Evolutionary conservation across 2,888 invertebrate genomes (phyloP), one percentile per base, ranked within the genome.

Genomic region (Cephus pygmeus): DNA sequence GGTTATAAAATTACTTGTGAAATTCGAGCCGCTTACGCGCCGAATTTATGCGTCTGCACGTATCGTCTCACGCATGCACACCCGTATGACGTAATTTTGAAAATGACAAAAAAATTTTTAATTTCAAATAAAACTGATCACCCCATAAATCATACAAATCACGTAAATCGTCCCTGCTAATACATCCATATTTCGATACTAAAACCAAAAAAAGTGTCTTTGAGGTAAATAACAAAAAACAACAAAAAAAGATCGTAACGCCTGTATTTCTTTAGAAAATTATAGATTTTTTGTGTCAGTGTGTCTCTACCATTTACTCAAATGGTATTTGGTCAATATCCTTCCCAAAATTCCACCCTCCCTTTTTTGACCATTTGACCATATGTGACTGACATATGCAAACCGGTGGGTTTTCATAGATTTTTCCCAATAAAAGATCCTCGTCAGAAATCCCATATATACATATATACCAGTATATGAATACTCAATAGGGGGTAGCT

Each of bases 301-400:
- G 40, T 40, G 15, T 40, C 40, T 6, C 1, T 40, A 40, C 15
- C 40, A 40, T 40, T 40, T 40, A 40, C 40, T 40, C 40, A 40
- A 40, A 40, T 40, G 40, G 15, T 40, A 40, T 40, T 89, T 88
- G 90, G 88, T 88, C 89, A 89, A 87, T 89, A 89, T 83, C 82
- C 82, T 1, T 40, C 2, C 84, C 78, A 23, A 9, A 68, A 79
- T 78, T 75, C 82, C 87, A 87, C 90, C 90, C 90, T 89, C 88
- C 77, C 77, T 89, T 89, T 88, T 90, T 88, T 90, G 88, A 87
- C 90, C 90, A 87, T 89, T 88, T 87, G 90, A 90, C 91, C 91
- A 91, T 91, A 91, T 91, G 91, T 81, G 90, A 83, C 81, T 83
- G 83, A 85, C 87, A 88, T 89, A 88, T 88, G 88, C 88, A 88